Conservation (phyloP, 2,113 vertebrate genomes). For the Dendrocopos noguchii region DNA sequence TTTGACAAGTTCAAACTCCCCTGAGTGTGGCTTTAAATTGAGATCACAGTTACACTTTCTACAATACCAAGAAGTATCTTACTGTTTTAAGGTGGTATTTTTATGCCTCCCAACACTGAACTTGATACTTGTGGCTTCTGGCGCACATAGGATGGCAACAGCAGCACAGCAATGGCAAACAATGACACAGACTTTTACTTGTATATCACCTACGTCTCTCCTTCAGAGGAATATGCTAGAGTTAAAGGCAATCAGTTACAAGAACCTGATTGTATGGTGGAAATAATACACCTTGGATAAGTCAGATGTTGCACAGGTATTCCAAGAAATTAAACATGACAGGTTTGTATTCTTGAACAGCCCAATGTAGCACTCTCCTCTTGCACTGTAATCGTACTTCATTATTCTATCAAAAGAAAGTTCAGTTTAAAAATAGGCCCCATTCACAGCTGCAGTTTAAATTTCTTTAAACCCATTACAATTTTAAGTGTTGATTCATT, state of each 20-base stretch:
- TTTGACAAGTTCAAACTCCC: not conserved
- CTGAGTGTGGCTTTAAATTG: not conserved
- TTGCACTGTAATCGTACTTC: constrained; percentile 83
- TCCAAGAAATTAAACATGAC: constrained; percentile 83
- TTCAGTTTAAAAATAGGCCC: constrained; percentile 39
- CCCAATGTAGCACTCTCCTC: constrained; percentile 77
- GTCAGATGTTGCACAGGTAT: constrained; percentile 74
- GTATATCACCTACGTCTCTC: constrained; percentile 50
- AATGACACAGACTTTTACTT: not conserved
- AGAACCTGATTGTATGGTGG: constrained; percentile 80
- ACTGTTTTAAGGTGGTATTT: not conserved
- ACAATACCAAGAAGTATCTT: not conserved
- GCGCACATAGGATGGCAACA: not conserved
- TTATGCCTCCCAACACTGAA: not conserved
- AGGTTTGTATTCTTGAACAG: constrained; percentile 79
- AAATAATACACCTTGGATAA: constrained; percentile 82
- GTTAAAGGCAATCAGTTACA: constrained; percentile 80
- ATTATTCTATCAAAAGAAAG: constrained; percentile 86
- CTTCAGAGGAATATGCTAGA: constrained; percentile 84
- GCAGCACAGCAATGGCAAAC: not conserved
- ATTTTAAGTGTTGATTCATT: constrained; percentile 8
- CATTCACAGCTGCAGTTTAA: not conserved
- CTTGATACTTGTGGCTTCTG: not conserved
- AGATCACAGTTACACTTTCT: not conserved
- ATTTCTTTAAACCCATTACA: not conserved